A percentile compares a stretch with the other conserved stretches of the same genome.
These are phyloP conservation scores for Drosophila suboccidentalis DNA, from an alignment of 2,888 invertebrate genomes.

Conservation along the genomic window DNA sequence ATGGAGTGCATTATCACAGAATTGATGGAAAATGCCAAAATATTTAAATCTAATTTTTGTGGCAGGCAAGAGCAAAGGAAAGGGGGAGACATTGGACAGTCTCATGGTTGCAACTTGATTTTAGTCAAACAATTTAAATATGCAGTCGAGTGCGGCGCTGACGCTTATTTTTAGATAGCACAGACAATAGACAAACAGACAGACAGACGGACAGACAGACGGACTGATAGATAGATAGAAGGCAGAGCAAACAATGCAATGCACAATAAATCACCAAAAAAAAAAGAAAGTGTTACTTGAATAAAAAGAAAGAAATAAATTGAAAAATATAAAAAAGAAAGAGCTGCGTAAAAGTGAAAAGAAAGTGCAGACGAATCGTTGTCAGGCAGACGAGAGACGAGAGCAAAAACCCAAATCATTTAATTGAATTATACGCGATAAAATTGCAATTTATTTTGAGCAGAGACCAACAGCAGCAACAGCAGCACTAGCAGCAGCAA, in stretches of 20 bases:
- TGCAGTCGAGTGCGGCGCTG: conserved; percentile 57
- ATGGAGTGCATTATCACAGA: conserved; percentile 62
- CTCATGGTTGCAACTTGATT: conserved; percentile 34
- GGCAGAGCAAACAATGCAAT: conserved; percentile 38
- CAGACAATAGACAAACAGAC: conserved; percentile 50
- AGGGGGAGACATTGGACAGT: conserved; percentile 4
- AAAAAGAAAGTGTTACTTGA: conserved; percentile 46
- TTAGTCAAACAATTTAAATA: conserved; percentile 62
- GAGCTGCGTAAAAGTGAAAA: conserved; percentile 18
- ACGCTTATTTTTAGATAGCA: conserved; percentile 67
- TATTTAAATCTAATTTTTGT: conserved; percentile 77
- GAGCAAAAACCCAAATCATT: conserved; percentile 60
- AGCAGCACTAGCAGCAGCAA: conserved; percentile 6
- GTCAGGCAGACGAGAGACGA: conserved; percentile 27
- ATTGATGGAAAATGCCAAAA: conserved; percentile 80
- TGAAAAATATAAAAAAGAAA: conserved; percentile 12
- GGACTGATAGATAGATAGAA: conserved; percentile 10
- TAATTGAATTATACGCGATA: conserved; percentile 73
- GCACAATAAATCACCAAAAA: conserved; percentile 66
- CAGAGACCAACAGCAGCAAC: conserved; percentile 36
- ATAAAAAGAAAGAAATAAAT: conserved; percentile 16
- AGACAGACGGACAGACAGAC: conserved; percentile 24
- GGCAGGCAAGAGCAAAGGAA: not conserved
- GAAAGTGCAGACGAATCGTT: conserved; percentile 43
- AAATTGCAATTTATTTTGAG: conserved; percentile 67